Conservation (phyloP, 2,888 invertebrate genomes). For the Agrochola macilenta region DNA sequence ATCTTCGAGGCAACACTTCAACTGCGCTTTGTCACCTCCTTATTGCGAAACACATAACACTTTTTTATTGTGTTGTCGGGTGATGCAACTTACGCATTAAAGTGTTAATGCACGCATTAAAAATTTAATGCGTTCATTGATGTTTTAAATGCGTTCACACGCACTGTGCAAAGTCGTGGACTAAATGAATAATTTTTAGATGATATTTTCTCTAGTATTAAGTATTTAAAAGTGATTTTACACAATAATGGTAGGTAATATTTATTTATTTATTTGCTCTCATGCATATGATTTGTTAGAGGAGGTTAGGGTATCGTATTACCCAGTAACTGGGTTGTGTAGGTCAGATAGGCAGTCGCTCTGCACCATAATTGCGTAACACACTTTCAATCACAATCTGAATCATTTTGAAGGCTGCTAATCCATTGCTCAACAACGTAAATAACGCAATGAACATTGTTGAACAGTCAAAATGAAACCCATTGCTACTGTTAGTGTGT, state of each 20-base stretch:
- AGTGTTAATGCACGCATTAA: slow-evolving; percentile 41
- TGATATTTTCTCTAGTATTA: not conserved
- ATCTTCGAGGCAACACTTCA: slow-evolving; percentile 16
- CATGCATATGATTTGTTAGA: not conserved
- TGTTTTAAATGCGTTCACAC: slow-evolving; percentile 9
- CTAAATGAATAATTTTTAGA: not conserved
- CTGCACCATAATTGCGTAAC: too few species aligned
- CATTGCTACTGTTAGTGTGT: too few species aligned
- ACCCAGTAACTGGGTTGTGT: too few species aligned
- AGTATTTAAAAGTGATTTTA: not conserved
- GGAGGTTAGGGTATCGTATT: not conserved
- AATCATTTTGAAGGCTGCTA: too few species aligned
- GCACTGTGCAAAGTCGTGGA: not conserved
- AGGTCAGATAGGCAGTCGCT: not conserved
- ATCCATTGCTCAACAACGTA: too few species aligned
- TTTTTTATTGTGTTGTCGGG: slow-evolving; percentile 36
- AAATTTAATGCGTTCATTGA: slow-evolving; percentile 36
- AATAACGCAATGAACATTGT: too few species aligned
- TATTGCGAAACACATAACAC: slow-evolving; percentile 28
- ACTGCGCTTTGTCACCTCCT: slow-evolving; percentile 31
- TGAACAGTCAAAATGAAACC: too few species aligned
- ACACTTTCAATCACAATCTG: too few species aligned
- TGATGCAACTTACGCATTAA: slow-evolving; percentile 17
- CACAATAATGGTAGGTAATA: not conserved
- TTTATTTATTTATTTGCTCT: too few species aligned